Base-by-base conservation (phyloP, 2,797 vertebrate genomes). In the Notolepis coatsorum region DNA sequence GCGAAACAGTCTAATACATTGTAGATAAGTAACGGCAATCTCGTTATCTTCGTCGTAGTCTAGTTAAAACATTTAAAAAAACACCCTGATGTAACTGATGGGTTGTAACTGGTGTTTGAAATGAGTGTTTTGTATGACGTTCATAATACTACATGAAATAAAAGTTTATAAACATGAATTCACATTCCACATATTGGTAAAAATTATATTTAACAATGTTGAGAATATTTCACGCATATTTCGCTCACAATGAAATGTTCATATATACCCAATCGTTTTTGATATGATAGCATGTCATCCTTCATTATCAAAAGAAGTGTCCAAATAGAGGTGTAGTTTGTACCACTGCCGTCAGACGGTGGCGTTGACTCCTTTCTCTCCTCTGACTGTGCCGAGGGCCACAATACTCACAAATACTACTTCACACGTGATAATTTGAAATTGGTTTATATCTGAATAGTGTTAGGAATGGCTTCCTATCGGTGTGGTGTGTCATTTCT, bases 261-360 rank as follows among this genome's bases (percentile, higher is more conserved):
- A 50, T 66, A 61, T 59, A 6, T 7, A 23, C 57, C 41, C 10
- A 28, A 17, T 61, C 12, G 33, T 21, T n/a, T n/a, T n/a, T n/a
- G n/a, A n/a, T n/a, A n/a, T n/a, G n/a, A n/a, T n/a, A n/a, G 13
- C 1, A 49, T 45, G n/a, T 56, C 24, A 75, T 65, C 64, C 68
- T 55, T 75, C 8, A 37, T 12, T n/a, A 21, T 48, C 25, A 45
- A 62, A 49, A 71, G 57, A 15, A 57, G 7, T 43, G 20, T 33
- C n/a, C n/a, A 31, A 49, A 35, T 23, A 66, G 18, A 54, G 68
- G 68, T 39, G 65, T 54, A 46, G 62, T 68, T 53, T 38, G 27
- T 7, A 60, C n/a, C 15, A 51, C n/a, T n/a, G 28, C 42, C 12
- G 27, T 24, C 24, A 64, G 35, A 10, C 7, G 8, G 9, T n/a